phyloP scores from a whole-genome alignment of 2,888 invertebrate species.

The Furcula furcula region DNA sequence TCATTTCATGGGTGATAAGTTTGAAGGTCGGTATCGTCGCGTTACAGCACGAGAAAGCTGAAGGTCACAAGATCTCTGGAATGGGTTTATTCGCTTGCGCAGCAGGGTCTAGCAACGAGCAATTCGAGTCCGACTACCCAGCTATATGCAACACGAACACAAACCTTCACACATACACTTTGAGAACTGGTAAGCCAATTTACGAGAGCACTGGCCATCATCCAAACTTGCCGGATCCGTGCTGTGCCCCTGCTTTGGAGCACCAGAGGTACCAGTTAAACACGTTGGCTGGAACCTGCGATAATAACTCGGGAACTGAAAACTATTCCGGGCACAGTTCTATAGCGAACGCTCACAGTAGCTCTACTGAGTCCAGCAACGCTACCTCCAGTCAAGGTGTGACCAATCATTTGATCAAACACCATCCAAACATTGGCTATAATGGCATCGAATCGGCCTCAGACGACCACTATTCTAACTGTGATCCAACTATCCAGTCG shows the following conservation, averaged over 20 bases:
- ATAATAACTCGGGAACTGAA: slow-evolving; percentile 83
- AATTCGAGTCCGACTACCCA: slow-evolving; percentile 91
- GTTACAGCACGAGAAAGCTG: slow-evolving; percentile 88
- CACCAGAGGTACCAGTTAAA: slow-evolving; percentile 78
- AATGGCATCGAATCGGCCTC: slow-evolving; percentile 77
- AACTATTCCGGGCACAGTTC: slow-evolving; percentile 84
- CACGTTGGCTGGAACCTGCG: slow-evolving; percentile 79
- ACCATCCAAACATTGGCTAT: slow-evolving; percentile 70
- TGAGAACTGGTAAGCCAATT: slow-evolving; percentile 88
- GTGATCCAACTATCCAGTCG: slow-evolving; percentile 75
- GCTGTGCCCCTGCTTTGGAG: slow-evolving; percentile 67
- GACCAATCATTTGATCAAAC: slow-evolving; percentile 76
- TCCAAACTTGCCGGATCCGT: slow-evolving; percentile 64
- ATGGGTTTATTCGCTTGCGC: slow-evolving; percentile 92
- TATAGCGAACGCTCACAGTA: slow-evolving; percentile 77
- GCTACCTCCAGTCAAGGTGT: slow-evolving; percentile 77
- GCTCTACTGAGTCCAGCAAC: slow-evolving; percentile 78
- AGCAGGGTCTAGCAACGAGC: slow-evolving; percentile 91
- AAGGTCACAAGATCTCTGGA: slow-evolving; percentile 85
- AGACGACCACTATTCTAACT: slow-evolving; percentile 78
- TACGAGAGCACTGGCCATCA: slow-evolving; percentile 83
- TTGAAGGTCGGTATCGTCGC: slow-evolving; percentile 81
- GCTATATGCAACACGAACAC: slow-evolving; percentile 93
- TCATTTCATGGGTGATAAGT: slow-evolving; percentile 94
- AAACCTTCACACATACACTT: slow-evolving; percentile 91